A percentile compares a stretch with the other conserved stretches of the same genome.
These are phyloP conservation scores for Aricia agestis DNA, from an alignment of 1,140 invertebrate species.

Conservation along the genomic window DNA sequence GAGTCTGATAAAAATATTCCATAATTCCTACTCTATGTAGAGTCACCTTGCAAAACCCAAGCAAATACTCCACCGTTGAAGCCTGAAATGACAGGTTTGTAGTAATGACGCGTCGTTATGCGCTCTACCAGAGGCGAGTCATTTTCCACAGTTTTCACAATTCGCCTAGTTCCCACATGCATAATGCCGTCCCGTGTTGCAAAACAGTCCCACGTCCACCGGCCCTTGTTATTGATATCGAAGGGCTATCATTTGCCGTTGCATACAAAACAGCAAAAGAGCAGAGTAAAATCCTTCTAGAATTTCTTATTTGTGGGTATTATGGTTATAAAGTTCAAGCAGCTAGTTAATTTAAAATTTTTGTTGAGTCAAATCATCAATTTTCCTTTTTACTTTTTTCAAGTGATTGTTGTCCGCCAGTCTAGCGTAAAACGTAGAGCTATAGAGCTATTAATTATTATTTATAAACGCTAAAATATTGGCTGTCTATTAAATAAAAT, in stretches of 20 bases:
- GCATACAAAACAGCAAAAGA: constrained; percentile 10
- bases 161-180: constrained; percentile 35
- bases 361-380: too few species aligned
- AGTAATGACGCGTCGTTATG: constrained; percentile 19
- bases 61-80: background rate
- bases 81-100: constrained; percentile 1
- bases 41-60: background rate
- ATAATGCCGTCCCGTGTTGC: constrained; percentile 27
- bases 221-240: constrained; percentile 14
- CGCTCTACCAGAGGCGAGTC: constrained; percentile 30
- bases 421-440: background rate
- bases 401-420: background rate
- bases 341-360: too few species aligned
- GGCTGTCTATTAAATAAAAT: constrained; percentile 3
- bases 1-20: too few species aligned
- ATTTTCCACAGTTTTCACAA: constrained; percentile 35
- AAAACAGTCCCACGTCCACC: constrained; percentile 32
- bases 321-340: too few species aligned
- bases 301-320: too few species aligned
- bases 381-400: too few species aligned
- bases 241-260: constrained; percentile 11
- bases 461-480: constrained; percentile 4
- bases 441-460: background rate
- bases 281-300: background rate
- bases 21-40: too few species aligned